Evolutionary conservation across 2,888 invertebrate genomes (phyloP).

Genomic region (Magallana nippona): DNA sequence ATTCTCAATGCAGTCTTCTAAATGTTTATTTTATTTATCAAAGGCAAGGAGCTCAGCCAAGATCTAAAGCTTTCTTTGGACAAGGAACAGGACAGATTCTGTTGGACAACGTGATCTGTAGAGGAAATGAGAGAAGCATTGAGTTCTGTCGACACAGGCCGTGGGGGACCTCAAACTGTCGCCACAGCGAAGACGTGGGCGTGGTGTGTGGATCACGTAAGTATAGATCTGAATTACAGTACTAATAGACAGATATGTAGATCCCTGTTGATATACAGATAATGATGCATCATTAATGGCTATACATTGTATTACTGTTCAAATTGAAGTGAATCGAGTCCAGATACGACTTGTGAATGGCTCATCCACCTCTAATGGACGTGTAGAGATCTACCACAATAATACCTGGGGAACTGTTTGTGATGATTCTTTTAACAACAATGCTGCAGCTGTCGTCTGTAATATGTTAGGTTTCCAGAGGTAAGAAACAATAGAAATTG

Average conservation of each 20-base stretch:
- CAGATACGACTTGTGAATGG: conserved; percentile 61
- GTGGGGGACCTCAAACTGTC: conserved; percentile 65
- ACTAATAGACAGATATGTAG: too few relatives aligned
- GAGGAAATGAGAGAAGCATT: conserved; percentile 63
- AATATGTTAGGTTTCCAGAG: conserved; percentile 64
- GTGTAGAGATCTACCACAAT: conserved; percentile 64
- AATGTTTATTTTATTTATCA: conserved; percentile 23
- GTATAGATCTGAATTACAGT: conserved; percentile 31
- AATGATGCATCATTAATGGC: too few relatives aligned
- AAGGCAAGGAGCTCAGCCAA: conserved; percentile 62
- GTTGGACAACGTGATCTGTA: conserved; percentile 63
- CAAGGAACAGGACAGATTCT: conserved; percentile 61
- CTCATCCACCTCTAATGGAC: conserved; percentile 59
- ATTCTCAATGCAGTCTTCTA: not conserved
- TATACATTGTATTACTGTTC: too few relatives aligned
- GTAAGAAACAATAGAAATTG: conserved; percentile 47
- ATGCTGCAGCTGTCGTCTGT: conserved; percentile 63
- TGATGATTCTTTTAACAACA: conserved; percentile 62
- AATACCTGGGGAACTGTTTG: conserved; percentile 68
- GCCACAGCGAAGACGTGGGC: conserved; percentile 66
- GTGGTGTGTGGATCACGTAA: conserved; percentile 56
- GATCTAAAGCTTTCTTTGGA: conserved; percentile 61
- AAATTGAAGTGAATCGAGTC: conserved; percentile 49
- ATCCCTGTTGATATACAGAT: too few relatives aligned
- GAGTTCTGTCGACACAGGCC: conserved; percentile 62